Evolutionary conservation across 37 sponge, comb jelly and placozoan species (phyloP), one percentile per base, ranked within the genome.

Genomic region (Geodia barretti): DNA sequence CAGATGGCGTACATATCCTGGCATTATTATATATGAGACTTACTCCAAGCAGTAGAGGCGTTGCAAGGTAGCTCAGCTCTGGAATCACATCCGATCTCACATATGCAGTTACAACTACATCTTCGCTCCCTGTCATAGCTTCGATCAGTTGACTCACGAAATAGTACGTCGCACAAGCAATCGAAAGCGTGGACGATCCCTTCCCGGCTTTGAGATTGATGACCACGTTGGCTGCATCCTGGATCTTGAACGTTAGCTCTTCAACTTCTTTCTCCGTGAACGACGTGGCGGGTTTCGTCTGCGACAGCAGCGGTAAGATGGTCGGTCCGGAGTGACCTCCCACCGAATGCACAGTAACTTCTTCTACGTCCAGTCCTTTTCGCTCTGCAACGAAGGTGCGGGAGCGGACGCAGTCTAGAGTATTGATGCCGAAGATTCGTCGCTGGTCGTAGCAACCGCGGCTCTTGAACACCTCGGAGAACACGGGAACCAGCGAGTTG

Each of bases 151-250:
- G 77, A n/a, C 60, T 34, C 2, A 71, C 79, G 69, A 83, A 92
- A 72, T 89, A 73, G 2, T 89, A 92, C 73, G 92, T 92, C 64
- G 96, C 96, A 70, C 83, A 95, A 1, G 96, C 96, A 92, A 95
- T 95, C 3, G 89, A 88, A 1, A 95, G 87, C 17, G 96, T 95
- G 9, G 96, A 92, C 2, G 96, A 95, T 17, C 96, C 95, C 91
- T 87, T 85, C 73, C 96, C 96, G 60, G 96, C 96, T 61, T 95
- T 95, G 41, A 92, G 92, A 11, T 95, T 91, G 4, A 95, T 92
- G 3, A 95, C 96, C 68, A 92, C 96, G 54, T 92, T 95, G 0
- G 92, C 96, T 39, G 96, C 96, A 77, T 95, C 88, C 72, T 95
- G 96, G 17, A 95, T 95, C 61, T 92, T 84, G 1, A 61, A 66